A percentile compares a stretch with the other conserved stretches of the same genome.
These are phyloP conservation scores for Labroides dimidiatus DNA, from an alignment of 2,797 vertebrate genomes.

Conservation along the genomic window DNA sequence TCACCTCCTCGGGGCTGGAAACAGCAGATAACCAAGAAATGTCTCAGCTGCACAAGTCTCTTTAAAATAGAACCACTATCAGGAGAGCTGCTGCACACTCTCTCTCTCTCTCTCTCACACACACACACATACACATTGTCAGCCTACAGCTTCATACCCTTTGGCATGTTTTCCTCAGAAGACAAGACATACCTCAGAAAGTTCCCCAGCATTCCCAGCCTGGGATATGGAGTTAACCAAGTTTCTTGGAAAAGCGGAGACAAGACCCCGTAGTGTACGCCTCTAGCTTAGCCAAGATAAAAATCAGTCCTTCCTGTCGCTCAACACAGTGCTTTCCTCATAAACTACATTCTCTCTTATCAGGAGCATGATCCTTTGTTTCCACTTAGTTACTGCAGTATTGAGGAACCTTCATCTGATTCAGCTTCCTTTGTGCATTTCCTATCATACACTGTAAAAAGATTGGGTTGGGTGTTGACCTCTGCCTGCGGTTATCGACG, in stretches of 20 bases:
- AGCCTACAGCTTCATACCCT: conserved; percentile 60
- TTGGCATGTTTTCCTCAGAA: conserved; percentile 58
- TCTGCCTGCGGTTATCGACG: no score
- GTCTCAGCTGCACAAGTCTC: conserved; percentile 63
- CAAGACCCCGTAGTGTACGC: conserved; percentile 17
- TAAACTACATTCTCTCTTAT: conserved; percentile 4
- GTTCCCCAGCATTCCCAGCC: conserved; percentile 57
- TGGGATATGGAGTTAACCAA: conserved; percentile 28
- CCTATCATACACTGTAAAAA: no score
- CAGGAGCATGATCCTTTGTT: not conserved
- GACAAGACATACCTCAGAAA: conserved; percentile 51
- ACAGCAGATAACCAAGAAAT: conserved; percentile 74
- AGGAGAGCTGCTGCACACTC: conserved; percentile 50
- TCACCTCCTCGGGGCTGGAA: conserved; percentile 72
- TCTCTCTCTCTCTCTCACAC: conserved; percentile 33
- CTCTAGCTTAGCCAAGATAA: conserved; percentile 39
- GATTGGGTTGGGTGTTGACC: no score
- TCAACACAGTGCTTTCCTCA: conserved; percentile 31
- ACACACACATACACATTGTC: conserved; percentile 44
- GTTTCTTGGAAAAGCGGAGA: conserved; percentile 28
- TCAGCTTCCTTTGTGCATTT: not conserved
- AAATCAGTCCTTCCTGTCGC: conserved; percentile 25
- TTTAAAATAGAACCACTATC: conserved; percentile 79
- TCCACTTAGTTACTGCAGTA: not conserved
- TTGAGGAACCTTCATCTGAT: not conserved